Conservation (phyloP, 2,888 invertebrate genomes). For the Psylliodes chrysocephalus region DNA sequence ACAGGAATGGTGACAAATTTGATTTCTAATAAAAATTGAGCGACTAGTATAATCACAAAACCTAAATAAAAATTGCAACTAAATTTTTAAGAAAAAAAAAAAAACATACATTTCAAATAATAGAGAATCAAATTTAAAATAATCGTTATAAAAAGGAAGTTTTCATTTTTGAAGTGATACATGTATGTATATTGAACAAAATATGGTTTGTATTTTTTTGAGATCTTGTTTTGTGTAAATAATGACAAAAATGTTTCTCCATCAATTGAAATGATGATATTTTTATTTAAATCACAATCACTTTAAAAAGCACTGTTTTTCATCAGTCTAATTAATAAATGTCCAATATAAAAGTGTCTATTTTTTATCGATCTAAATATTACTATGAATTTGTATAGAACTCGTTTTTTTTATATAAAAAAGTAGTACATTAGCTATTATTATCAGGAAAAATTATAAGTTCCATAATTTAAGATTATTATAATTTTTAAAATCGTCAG, state of each 20-base stretch:
- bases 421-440: background rate
- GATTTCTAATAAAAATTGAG: conserved; percentile 52
- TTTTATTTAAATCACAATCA: conserved; percentile 35
- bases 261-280: conserved; percentile 16
- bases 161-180: too few relatives aligned
- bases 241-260: background rate
- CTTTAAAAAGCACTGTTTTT: conserved; percentile 35
- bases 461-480: conserved; percentile 11
- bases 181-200: too few relatives aligned
- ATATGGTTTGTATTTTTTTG: too few relatives aligned
- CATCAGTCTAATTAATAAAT: conserved; percentile 44
- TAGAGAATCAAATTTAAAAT: background rate
- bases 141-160: too few relatives aligned
- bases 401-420: conserved; percentile 13
- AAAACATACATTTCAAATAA: background rate
- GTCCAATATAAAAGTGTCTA: conserved; percentile 27
- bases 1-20: conserved; percentile 29
- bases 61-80: conserved; percentile 56
- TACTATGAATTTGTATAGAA: conserved; percentile 19
- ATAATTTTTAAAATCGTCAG: conserved; percentile 4
- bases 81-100: conserved; percentile 31
- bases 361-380: conserved; percentile 21
- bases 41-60: conserved; percentile 64
- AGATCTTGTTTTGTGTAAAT: background rate
- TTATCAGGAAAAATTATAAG: conserved; percentile 7